These are phyloP conservation scores for Antheraea pernyi DNA, from an alignment of 1,140 invertebrate species.

Conservation along the genomic window DNA sequence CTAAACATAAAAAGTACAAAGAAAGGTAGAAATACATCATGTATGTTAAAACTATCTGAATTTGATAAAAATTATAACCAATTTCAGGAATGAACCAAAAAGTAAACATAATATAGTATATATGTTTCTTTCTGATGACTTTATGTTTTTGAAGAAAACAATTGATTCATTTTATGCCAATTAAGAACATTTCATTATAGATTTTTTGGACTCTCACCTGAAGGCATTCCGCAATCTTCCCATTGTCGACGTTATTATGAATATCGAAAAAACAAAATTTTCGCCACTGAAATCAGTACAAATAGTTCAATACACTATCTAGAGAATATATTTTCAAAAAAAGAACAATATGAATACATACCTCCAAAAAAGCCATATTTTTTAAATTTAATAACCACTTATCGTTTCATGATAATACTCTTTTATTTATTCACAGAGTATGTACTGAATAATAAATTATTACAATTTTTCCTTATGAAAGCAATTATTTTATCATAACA, in stretches of 20 bases:
- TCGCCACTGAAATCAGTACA: slow-evolving; percentile 85
- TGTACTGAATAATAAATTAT: too few species aligned
- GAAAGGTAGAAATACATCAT: too few species aligned
- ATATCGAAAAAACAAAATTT: slow-evolving; percentile 95
- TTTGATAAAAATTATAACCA: too few species aligned
- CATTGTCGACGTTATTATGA: slow-evolving; percentile 87
- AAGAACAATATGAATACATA: slow-evolving; percentile 20
- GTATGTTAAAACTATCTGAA: too few species aligned
- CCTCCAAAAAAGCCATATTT: slow-evolving; percentile 68
- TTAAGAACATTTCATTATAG: too few species aligned
- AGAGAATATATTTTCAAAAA: background rate
- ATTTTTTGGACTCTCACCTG: slow-evolving; percentile 77
- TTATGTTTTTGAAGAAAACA: too few species aligned
- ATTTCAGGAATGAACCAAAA: too few species aligned
- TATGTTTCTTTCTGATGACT: too few species aligned
- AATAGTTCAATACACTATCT: background rate
- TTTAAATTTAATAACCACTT: background rate
- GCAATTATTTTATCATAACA: background rate
- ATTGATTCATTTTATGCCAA: too few species aligned
- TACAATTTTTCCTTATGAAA: slow-evolving; percentile 9
- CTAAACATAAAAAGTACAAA: too few species aligned
- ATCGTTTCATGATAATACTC: slow-evolving; percentile 7
- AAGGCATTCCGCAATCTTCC: slow-evolving; percentile 83
- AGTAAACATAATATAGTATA: too few species aligned
- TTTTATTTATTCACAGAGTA: background rate